phyloP scores from a whole-genome alignment of 2,888 invertebrate species.

The Griposia aprilina region DNA sequence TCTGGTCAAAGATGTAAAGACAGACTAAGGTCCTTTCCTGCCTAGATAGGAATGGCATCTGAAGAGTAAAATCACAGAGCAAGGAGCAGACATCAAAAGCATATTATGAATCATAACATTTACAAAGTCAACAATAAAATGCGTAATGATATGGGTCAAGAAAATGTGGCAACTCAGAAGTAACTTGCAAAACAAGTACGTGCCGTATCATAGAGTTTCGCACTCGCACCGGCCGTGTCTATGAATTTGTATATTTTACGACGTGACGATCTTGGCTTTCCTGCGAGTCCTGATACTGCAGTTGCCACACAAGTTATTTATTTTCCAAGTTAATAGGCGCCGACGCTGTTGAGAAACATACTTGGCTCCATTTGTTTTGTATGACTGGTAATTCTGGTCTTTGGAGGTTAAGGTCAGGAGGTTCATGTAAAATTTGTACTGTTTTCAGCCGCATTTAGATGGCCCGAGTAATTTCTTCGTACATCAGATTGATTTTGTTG shows the following conservation, averaged over 20 bases:
- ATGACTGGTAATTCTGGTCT: not conserved
- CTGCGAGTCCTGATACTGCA: conserved; percentile 27
- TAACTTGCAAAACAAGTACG: conserved; percentile 49
- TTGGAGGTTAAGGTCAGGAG: not conserved
- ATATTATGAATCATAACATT: not conserved
- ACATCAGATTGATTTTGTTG: not conserved
- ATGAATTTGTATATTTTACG: conserved; percentile 57
- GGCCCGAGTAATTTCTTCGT: not conserved
- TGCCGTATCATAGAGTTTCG: conserved; percentile 51
- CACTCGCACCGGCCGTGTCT: conserved; percentile 43
- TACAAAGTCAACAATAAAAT: conserved; percentile 11
- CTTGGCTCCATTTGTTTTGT: conserved; percentile 2
- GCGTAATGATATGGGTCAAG: conserved; percentile 46
- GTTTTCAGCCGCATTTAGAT: not conserved
- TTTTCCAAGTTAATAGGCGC: conserved; percentile 2
- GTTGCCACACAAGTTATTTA: conserved; percentile 45
- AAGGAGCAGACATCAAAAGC: too few species aligned
- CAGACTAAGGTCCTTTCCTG: not conserved
- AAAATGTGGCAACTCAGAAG: conserved; percentile 42
- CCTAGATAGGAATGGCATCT: not conserved
- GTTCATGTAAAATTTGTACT: not conserved
- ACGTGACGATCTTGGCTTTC: conserved; percentile 47
- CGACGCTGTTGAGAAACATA: conserved; percentile 25
- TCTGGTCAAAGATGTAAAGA: not conserved
- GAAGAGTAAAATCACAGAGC: too few species aligned